These are phyloP conservation scores for Oceanites oceanicus DNA, from an alignment of 2,113 vertebrate genomes.

Conservation along the genomic window DNA sequence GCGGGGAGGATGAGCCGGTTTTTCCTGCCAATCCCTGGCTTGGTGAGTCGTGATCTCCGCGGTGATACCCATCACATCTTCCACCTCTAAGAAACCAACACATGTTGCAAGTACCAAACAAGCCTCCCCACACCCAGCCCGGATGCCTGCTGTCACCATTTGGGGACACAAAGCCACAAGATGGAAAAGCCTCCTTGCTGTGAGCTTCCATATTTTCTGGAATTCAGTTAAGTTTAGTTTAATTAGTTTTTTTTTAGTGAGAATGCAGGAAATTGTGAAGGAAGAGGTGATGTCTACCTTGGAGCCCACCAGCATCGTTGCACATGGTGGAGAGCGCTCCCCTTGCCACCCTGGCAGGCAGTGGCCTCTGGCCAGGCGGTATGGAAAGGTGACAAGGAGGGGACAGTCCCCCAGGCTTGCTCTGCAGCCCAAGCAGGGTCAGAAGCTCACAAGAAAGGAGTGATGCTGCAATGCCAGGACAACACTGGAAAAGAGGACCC, in stretches of 20 bases:
- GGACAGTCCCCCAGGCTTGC: background rate
- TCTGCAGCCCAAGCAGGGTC: background rate
- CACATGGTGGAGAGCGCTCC: background rate
- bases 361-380: background rate
- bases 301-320: background rate
- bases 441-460: background rate
- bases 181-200: background rate
- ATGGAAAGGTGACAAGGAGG: background rate
- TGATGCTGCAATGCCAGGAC: background rate
- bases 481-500: background rate
- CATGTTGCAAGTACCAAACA: background rate
- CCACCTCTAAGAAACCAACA: background rate
- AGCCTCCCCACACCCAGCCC: background rate
- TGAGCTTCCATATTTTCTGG: background rate
- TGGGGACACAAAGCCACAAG: background rate
- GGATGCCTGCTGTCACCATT: background rate
- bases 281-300: background rate
- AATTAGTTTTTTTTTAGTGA: background rate
- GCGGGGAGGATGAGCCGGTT: background rate
- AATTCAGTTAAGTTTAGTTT: background rate
- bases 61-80: background rate
- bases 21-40: background rate
- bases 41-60: rapidly evolving
- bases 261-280: background rate
- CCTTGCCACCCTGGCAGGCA: background rate